Evolutionary conservation across 2,113 vertebrate species (phyloP), one percentile per base, ranked within the genome.

Genomic region (Saiga tatarica): DNA sequence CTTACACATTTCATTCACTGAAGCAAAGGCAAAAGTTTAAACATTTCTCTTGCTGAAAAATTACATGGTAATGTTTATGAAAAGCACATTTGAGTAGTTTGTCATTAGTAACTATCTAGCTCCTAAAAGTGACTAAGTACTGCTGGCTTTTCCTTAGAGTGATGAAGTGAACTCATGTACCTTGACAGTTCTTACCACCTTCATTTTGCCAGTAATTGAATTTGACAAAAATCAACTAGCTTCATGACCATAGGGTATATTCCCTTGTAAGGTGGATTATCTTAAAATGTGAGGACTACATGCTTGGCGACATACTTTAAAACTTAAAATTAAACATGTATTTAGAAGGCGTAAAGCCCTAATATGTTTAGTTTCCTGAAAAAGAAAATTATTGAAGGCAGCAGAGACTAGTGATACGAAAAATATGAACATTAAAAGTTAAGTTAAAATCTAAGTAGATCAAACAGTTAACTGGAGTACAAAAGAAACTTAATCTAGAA

Each of bases 191-290:
- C 62, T 91, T 42, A 60, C 28, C 26, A 47, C 23, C 36, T 78
- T 83, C 76, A 59, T 89, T 79, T 93, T 96, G 36, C 74, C 55
- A 57, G 36, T 84, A 64, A 78, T 45, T 90, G 74, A 74, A 83
- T 91, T 91, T 78, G 76, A 67, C 57, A 62, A 79, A 85, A 74
- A 64, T 47, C 30, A 26, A 5, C 7, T 23, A 89, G 26, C n/a
- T 52, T n/a, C 28, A 62, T 47, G 17, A 74, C 53, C 93, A 97
- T 97, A 60, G 76, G 88, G 55, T 84, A 59, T 0, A 3, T 92
- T 97, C 95, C 59, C 64, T 96, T 13, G 5, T 82, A 42, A 95
- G 42, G 55, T 78, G 84, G 79, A 50, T 42, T 95, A 19, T 92
- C 33, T 79, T 85, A 93, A 67, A 87, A 50, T 60, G 83, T 59